Evolutionary conservation across 1,140 invertebrate species (phyloP).

Genomic region (Meloidogyne floridensis): DNA sequence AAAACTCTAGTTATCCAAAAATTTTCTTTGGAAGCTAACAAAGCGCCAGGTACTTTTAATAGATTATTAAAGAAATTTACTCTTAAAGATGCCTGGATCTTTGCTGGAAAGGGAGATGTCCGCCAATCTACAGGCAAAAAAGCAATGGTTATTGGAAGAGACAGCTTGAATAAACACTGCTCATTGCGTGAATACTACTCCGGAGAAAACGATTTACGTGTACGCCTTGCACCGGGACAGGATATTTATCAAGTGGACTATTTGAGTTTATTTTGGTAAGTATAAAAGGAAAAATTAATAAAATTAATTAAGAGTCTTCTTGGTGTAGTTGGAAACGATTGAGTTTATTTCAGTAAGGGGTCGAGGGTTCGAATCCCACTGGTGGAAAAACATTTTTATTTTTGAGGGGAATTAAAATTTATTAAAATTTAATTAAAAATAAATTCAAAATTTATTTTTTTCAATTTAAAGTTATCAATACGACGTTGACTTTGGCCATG

Average conservation of each 20-base stretch:
- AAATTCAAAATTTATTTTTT: not conserved
- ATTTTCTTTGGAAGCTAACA: conserved; percentile 50
- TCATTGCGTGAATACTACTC: conserved; percentile 50
- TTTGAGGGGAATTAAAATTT: not conserved
- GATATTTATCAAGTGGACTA: conserved; percentile 55
- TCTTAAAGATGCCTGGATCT: conserved; percentile 54
- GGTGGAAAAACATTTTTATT: not conserved
- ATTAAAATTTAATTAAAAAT: not conserved
- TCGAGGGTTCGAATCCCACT: not conserved
- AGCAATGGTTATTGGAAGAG: conserved; percentile 48
- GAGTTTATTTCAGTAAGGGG: not conserved
- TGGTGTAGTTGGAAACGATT: not conserved
- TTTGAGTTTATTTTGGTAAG: conserved; percentile 47
- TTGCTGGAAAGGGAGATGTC: conserved; percentile 48
- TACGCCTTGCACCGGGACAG: conserved; percentile 42
- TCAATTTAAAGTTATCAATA: conserved; percentile 39
- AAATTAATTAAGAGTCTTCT: not conserved
- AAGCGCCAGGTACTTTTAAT: conserved; percentile 46
- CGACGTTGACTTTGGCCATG: conserved; percentile 53
- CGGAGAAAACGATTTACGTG: conserved; percentile 42
- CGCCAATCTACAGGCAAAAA: conserved; percentile 52
- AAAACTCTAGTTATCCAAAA: conserved; percentile 44
- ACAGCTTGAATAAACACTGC: conserved; percentile 40
- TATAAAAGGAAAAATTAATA: not conserved
- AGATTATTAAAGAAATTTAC: not conserved